A percentile compares a stretch with the other conserved stretches of the same genome.
phyloP scores from a whole-genome alignment of 2,888 invertebrate genomes.

The Hirudinaria manillensis region DNA sequence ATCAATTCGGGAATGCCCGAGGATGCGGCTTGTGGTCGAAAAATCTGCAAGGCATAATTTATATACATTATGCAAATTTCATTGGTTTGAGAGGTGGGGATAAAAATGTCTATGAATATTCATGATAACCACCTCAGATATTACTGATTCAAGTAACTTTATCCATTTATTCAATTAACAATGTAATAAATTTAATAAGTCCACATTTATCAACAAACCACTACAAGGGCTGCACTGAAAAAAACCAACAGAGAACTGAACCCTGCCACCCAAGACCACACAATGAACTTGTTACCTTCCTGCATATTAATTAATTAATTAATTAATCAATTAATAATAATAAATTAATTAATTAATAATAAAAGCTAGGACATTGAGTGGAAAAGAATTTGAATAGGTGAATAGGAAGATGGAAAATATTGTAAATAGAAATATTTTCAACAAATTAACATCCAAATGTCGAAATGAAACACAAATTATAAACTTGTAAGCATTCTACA shows the following conservation, averaged over 20 bases:
- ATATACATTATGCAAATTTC: background rate
- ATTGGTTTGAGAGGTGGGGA: background rate
- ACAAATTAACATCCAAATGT: too few species aligned
- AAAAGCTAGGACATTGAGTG: too few species aligned
- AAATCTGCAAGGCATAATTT: conserved; percentile 33
- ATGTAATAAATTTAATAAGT: background rate
- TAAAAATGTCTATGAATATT: background rate
- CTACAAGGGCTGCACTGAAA: conserved; percentile 35
- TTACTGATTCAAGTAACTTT: background rate
- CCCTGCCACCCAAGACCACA: conserved; percentile 37
- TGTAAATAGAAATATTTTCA: too few species aligned
- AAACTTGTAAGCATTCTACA: too few species aligned
- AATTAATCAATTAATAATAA: too few species aligned
- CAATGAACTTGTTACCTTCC: conserved; percentile 33
- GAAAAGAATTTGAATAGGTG: too few species aligned
- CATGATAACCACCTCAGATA: background rate
- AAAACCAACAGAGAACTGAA: conserved; percentile 34
- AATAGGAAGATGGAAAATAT: too few species aligned
- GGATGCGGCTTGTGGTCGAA: conserved; percentile 38
- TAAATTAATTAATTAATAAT: too few species aligned
- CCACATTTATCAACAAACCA: conserved; percentile 29
- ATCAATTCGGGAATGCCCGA: conserved; percentile 40
- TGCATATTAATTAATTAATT: conserved; percentile 18
- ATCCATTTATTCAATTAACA: background rate
- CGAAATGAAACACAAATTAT: too few species aligned